Evolutionary conservation across 2,888 invertebrate species (phyloP).

Genomic region (Dryobota labecula): DNA sequence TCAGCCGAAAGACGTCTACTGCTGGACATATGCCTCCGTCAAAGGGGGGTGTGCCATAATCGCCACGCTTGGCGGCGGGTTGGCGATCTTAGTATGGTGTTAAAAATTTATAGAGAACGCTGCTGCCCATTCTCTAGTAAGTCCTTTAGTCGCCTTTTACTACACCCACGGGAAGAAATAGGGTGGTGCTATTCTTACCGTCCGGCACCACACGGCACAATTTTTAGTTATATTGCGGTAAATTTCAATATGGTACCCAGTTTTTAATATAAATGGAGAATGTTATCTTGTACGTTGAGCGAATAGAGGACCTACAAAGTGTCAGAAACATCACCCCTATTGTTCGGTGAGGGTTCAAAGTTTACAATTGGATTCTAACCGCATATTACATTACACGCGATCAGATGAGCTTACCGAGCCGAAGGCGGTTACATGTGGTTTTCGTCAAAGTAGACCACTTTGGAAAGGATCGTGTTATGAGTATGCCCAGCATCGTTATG

Average conservation of each 20-base stretch:
- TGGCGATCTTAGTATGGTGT: too few relatives aligned
- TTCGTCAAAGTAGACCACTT: conserved; percentile 16
- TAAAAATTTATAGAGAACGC: too few relatives aligned
- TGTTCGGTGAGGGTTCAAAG: conserved; percentile 32
- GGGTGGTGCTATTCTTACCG: too few relatives aligned
- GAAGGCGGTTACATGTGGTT: conserved; percentile 39
- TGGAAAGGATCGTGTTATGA: conserved; percentile 10
- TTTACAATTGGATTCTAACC: conserved; percentile 47
- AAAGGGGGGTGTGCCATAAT: too few relatives aligned
- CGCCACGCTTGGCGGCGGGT: too few relatives aligned
- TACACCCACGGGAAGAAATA: too few relatives aligned
- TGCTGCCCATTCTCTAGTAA: too few relatives aligned
- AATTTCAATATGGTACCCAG: background rate
- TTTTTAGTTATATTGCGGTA: too few relatives aligned
- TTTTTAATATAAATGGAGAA: background rate
- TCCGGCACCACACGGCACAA: too few relatives aligned
- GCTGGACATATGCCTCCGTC: too few relatives aligned
- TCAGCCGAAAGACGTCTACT: too few relatives aligned
- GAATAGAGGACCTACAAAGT: conserved; percentile 9
- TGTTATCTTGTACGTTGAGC: background rate
- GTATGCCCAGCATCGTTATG: background rate
- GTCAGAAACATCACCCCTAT: conserved; percentile 21
- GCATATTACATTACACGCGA: conserved; percentile 41
- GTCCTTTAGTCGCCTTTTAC: too few relatives aligned
- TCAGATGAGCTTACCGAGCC: conserved; percentile 44